A percentile compares a stretch with the other conserved stretches of the same genome.
Conservation (phyloP, 2,888 invertebrate species). For the Eilema griseolum region DNA sequence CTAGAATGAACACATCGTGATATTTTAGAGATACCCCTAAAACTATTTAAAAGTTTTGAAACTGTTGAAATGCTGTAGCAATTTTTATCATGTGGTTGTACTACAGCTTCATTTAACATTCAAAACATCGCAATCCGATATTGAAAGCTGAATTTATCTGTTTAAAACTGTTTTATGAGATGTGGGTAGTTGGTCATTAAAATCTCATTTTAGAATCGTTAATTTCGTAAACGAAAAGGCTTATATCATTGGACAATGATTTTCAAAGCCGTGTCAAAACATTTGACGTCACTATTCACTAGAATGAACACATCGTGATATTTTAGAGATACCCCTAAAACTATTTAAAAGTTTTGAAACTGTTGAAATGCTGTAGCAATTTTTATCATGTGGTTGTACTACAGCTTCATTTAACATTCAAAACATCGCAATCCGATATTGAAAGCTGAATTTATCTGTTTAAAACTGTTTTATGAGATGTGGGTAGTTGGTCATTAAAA, state of each 20-base stretch:
- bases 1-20: too few relatives aligned
- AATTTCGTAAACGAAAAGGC: slow-evolving; percentile 8
- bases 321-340: too few relatives aligned
- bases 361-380: background rate
- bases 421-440: slow-evolving; percentile 3
- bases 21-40: too few relatives aligned
- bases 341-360: background rate
- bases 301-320: too few relatives aligned
- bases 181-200: slow-evolving; percentile 8
- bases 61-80: background rate
- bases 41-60: background rate
- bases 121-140: slow-evolving; percentile 2
- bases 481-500: slow-evolving; percentile 11
- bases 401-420: background rate
- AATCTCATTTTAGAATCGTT: slow-evolving; percentile 15
- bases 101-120: background rate
- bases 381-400: background rate
- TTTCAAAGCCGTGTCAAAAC: too few relatives aligned
- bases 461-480: slow-evolving; percentile 6
- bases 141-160: background rate
- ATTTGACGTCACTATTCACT: too few relatives aligned
- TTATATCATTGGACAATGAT: background rate
- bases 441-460: background rate
- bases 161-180: slow-evolving; percentile 5
- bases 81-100: background rate